Evolutionary conservation across 2,888 invertebrate genomes (phyloP), one percentile per base, ranked within the genome.

Genomic region (Drepanosiphum platanoidis): DNA sequence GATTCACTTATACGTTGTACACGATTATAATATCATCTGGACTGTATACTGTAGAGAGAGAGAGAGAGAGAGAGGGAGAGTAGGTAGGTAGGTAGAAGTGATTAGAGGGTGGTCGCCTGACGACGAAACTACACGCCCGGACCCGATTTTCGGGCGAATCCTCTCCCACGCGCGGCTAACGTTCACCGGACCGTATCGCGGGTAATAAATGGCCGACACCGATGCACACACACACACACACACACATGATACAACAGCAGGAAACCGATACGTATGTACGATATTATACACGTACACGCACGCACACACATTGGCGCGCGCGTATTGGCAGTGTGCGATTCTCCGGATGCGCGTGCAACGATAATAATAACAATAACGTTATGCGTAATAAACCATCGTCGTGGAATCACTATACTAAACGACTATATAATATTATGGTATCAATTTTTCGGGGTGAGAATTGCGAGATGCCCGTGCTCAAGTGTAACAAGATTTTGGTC

Each of bases 111-210:
- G 46, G 46, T 15, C 36, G 77, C 27, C 34, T 18, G 61, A 36
- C 77, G 36, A 18, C 34, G 75, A 58, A 32, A 61, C 30, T 74
- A 77, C 77, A 61, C 77, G 61, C 77, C 77, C 77, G 77, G 36
- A 11, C 58, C 27, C 39, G 64, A 34, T 80, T 46, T 80, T 80
- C 68, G 68, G 80, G 27, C 36, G 46, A 68, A 80, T 70, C 46
- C 70, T 68, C 46, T 52, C 68, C 66, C 68, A 52, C 80, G 70
- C 34, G 34, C 68, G 58, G 32, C 74, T 7, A 74, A 74, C 77
- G 77, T 64, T 39, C 78, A 27, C 13, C 78, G 64, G 78, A 64
- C 78, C 64, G 78, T 78, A 39, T 39, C 64, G 39, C 39, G 30
- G 9, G 58, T 61, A 61, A 61, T 78, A 78, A 64, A 78, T 64